Base-by-base conservation (phyloP, 2,797 vertebrate genomes). In the Chelmon rostratus region DNA sequence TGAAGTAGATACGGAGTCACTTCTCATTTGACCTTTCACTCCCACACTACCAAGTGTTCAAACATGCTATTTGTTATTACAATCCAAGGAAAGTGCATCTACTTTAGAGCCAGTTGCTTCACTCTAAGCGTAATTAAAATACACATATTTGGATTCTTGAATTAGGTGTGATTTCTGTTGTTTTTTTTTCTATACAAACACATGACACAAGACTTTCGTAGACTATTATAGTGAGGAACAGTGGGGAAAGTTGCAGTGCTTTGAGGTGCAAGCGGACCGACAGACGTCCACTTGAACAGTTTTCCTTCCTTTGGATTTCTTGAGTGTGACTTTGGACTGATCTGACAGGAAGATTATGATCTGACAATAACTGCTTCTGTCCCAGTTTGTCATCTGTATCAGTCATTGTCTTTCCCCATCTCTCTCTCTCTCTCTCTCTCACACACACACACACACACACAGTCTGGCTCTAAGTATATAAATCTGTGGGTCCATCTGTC, bases 401-500 rank as follows among this genome's bases (percentile, higher is more conserved):
- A 42, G 21, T 52, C 42, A 8, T 40, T 28, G 37, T 61, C 23
- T 46, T 75, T 44, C 28, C 6, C 37, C 2, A 1, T 37, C 52
- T 25, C 54, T 50, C 53, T 58, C 54, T 64, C 38, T 58, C 53
- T 62, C 57, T 40, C 46, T 50, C 57, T 72, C 57, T 47, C 58
- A 37, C 65, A 64, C 31, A 73, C 50, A 56, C n/a, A 13, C 46
- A 66, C 62, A 54, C 58, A 35, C 58, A 74, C 42, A 19, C 35
- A 25, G 52, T 67, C 64, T 83, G 71, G 71, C 64, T 73, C 46
- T 23, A 5, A 52, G 44, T n/a, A 18, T 35, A 13, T 70, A 61
- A 74, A 79, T 76, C 79, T 86, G 79, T 21, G 71, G 52, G 68
- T 81, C 84, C 82, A 81, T 89, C 84, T 83, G 85, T 74, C 59